Conservation (phyloP, 2,888 invertebrate genomes). For the Cremastinae sp. region DNA sequence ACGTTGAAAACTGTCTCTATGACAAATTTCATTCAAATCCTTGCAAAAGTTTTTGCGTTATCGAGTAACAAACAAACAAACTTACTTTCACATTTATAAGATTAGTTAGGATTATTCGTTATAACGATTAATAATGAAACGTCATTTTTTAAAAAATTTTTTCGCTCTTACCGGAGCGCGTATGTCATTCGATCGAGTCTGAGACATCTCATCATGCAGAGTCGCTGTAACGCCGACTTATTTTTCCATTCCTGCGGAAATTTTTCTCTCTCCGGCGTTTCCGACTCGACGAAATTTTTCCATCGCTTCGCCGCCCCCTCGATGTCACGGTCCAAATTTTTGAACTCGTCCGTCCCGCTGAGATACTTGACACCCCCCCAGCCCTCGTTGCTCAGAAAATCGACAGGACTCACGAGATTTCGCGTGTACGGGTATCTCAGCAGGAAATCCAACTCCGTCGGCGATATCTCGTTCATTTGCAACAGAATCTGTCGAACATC, state of each 20-base stretch:
- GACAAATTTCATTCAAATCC: too few species aligned
- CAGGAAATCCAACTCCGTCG: conserved; percentile 91
- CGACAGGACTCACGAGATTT: conserved; percentile 88
- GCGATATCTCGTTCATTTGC: conserved; percentile 86
- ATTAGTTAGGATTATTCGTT: too few species aligned
- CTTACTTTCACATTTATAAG: too few species aligned
- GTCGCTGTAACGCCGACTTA: conserved; percentile 90
- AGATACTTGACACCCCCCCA: conserved; percentile 93
- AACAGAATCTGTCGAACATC: conserved; percentile 82
- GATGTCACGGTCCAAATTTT: conserved; percentile 93
- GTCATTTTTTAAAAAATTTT: conserved; percentile 23
- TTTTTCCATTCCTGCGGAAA: conserved; percentile 98
- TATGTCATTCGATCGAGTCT: conserved; percentile 97
- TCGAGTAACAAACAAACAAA: too few species aligned
- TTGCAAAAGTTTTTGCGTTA: too few species aligned
- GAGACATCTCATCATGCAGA: conserved; percentile 96
- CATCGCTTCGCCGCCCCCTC: conserved; percentile 95
- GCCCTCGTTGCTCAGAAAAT: conserved; percentile 89
- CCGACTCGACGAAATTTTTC: conserved; percentile 95
- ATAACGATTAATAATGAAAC: too few species aligned
- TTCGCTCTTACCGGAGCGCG: conserved; percentile 85
- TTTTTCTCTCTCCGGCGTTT: conserved; percentile 95
- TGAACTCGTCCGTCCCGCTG: conserved; percentile 88
- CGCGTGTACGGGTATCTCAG: conserved; percentile 91
- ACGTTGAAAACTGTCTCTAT: too few species aligned